Evolutionary conservation across 2,797 vertebrate species (phyloP), one percentile per base, ranked within the genome.

Genomic region (Sebastes oblongus): DNA sequence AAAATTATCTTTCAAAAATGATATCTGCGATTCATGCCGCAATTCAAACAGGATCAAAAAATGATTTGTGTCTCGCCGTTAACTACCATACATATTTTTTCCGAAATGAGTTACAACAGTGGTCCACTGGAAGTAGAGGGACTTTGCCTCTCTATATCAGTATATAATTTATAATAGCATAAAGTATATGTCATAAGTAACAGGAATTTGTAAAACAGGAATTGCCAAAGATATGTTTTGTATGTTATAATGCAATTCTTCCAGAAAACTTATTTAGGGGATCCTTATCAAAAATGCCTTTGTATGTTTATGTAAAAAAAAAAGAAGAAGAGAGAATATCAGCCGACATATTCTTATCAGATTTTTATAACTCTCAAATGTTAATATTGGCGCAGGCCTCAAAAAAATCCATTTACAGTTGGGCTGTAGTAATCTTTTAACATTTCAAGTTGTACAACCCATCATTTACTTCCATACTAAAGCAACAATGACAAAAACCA

Each of bases 91-190:
- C 16, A 16, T 46, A 8, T 18, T 46, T 18, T 46, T 46, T 20
- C 16, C 42, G 3, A 46, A 46, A 46, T 46, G 36, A 14, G 2
- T 0, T 42, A 0, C 39, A 0, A 42, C 0, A 0, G 14, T 42
- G 14, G 39, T 42, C 39, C 39, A 42, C 14, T 0, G 5, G 39
- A 42, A 42, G 39, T 42, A 42, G 16, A 46, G 42, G 7, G 46
- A 50, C 18, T 20, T 50, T 50, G 16, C 18, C 18, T 50, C 46
- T 50, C 46, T 50, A 20, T 50, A 20, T 42, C 0, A 29, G 11
- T 58, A 14, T 29, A 52, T 13, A 0, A 36, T 36, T 4, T 36
- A 22, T 62, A 11, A 34, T 62, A 6, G 13, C 5, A 72, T 52
- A 46, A 0, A 16, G 39, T 0, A 8, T 46, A 72, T 62, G 11